Evolutionary conservation across 2,888 invertebrate genomes (phyloP).

Genomic region (Hemicrepidius hirtus): DNA sequence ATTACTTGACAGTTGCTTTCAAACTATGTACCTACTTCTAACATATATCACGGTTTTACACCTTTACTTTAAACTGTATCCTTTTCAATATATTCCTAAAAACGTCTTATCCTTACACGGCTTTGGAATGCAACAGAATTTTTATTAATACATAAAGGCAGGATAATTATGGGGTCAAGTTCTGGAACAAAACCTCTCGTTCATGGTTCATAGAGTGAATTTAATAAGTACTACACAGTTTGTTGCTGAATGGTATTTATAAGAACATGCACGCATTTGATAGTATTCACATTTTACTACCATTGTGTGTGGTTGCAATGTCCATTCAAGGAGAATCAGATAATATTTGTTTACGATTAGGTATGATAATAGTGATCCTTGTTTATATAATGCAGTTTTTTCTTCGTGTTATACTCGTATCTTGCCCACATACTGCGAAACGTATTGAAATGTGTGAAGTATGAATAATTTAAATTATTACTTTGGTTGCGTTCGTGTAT

Average conservation of each 20-base stretch:
- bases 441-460: too few species aligned
- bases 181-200: slow-evolving; percentile 3
- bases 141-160: background rate
- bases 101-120: too few species aligned
- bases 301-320: slow-evolving; percentile 20
- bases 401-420: too few species aligned
- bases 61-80: too few species aligned
- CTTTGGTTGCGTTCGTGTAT: too few species aligned
- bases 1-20: too few species aligned
- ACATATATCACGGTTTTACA: too few species aligned
- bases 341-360: slow-evolving; percentile 16
- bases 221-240: slow-evolving; percentile 10
- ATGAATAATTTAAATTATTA: too few species aligned
- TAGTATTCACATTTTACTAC: slow-evolving; percentile 12
- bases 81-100: too few species aligned
- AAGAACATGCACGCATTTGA: slow-evolving; percentile 4
- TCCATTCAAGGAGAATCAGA: slow-evolving; percentile 1
- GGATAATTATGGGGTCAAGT: slow-evolving; percentile 16
- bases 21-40: too few species aligned
- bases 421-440: too few species aligned
- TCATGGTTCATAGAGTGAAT: slow-evolving; percentile 12
- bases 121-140: too few species aligned
- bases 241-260: slow-evolving; percentile 15
- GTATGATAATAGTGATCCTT: background rate
- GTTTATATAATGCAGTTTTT: background rate